Conservation (phyloP, 2,888 invertebrate species). For the Nephrotoma appendiculata region DNA sequence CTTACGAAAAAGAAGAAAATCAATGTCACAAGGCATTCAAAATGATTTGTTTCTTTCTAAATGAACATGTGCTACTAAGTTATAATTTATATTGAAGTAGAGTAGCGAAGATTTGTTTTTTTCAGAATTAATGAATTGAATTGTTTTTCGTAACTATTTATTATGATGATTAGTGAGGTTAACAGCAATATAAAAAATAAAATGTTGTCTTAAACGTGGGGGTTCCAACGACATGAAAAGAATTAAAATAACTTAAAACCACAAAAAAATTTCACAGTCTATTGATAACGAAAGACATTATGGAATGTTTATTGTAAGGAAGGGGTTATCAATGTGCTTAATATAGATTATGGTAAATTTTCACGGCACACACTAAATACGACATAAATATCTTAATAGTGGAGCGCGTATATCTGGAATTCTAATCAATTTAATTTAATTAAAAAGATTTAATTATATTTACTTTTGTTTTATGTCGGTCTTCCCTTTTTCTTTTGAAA, state of each 20-base stretch:
- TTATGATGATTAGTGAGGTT: not conserved
- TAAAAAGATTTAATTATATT: not conserved
- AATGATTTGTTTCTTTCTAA: not conserved
- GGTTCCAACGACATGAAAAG: not conserved
- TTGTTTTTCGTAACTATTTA: not conserved
- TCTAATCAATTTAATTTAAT: not conserved
- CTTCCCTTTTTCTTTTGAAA: not conserved
- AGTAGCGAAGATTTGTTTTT: not conserved
- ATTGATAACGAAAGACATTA: not conserved
- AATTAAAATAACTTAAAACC: not conserved
- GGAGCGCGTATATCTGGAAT: not conserved
- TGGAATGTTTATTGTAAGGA: not conserved
- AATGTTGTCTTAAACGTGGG: not conserved
- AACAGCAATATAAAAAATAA: not conserved
- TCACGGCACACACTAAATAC: not conserved
- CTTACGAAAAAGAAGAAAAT: not conserved
- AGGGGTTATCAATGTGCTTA: not conserved
- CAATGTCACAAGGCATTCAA: not conserved
- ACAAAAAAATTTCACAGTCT: not conserved
- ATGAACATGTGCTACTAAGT: not conserved
- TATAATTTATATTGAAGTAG: not conserved
- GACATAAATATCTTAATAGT: not conserved
- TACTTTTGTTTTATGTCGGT: not conserved
- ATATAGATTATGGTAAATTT: not conserved
- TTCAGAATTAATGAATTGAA: not conserved